Conservation (phyloP, 1,140 invertebrate species). For the Drosophila tani region DNA sequence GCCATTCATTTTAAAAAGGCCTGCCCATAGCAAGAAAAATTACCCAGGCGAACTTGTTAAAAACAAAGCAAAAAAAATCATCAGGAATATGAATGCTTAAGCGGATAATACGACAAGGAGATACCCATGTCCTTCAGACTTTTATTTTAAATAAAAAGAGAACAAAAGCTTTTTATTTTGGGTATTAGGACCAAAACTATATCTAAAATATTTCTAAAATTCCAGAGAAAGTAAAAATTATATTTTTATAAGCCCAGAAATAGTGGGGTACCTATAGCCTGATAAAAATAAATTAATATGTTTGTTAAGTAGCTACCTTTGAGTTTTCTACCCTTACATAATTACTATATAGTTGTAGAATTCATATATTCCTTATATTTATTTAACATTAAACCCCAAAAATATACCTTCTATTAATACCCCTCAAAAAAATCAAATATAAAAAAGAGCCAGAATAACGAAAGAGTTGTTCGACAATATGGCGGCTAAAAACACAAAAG, state of each 20-base stretch:
- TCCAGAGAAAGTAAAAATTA: no score
- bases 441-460: constrained; percentile 6
- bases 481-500: constrained; percentile 34
- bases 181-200: no score
- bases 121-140: not conserved
- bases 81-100: not conserved
- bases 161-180: no score
- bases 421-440: constrained; percentile 3
- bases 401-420: not conserved
- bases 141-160: no score
- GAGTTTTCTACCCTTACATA: no score
- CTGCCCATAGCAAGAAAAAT: constrained; percentile 71
- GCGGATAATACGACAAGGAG: not conserved
- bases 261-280: fast-evolving
- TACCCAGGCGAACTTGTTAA: constrained; percentile 49
- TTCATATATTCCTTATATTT: not conserved
- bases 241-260: not conserved
- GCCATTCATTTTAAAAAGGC: constrained; percentile 76
- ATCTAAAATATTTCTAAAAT: not conserved
- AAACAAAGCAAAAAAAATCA: constrained; percentile 27
- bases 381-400: not conserved
- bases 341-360: no score
- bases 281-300: no score
- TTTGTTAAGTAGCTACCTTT: no score
- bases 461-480: constrained; percentile 78